Percentiles rank a stretch among this genome's conserved stretches.
Evolutionary conservation across 2,888 invertebrate species (phyloP).

Genomic region (Polydrusus cervinus): DNA sequence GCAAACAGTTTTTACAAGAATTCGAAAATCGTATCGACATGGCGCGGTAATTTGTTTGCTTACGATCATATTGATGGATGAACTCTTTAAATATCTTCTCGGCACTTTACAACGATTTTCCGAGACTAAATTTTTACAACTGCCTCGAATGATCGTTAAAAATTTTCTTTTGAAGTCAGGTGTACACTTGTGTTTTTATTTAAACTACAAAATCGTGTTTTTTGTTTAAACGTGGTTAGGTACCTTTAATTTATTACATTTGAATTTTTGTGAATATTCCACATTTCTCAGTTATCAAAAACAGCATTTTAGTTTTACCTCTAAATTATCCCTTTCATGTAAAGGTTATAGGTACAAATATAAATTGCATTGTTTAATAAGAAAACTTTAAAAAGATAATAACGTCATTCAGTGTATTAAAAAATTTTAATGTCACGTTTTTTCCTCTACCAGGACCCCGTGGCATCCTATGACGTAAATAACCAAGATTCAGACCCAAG

Average conservation of each 20-base stretch:
- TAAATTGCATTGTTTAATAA: too few relatives aligned
- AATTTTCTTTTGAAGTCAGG: constrained; percentile 1
- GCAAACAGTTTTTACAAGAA: constrained; percentile 3
- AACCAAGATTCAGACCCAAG: constrained; percentile 96
- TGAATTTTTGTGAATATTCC: too few relatives aligned
- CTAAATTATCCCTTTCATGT: too few relatives aligned
- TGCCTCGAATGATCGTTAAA: constrained; percentile 6
- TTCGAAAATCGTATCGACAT: constrained; percentile 4
- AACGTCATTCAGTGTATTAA: too few relatives aligned
- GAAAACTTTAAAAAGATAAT: too few relatives aligned
- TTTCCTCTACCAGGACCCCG: constrained; percentile 83
- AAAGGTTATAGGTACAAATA: too few relatives aligned
- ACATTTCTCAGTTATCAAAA: too few relatives aligned
- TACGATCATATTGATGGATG: constrained; percentile 13
- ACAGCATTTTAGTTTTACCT: too few relatives aligned
- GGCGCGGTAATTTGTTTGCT: constrained; percentile 18
- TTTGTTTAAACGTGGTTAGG: too few relatives aligned
- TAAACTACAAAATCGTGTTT: neutral
- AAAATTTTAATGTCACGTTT: neutral
- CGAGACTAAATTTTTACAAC: constrained; percentile 3
- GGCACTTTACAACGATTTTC: constrained; percentile 2
- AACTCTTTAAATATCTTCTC: constrained; percentile 17
- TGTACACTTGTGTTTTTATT: neutral
- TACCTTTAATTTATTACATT: too few relatives aligned
- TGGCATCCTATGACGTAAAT: constrained; percentile 98